These are phyloP conservation scores for Delphinus delphis DNA, from an alignment of 2,113 vertebrate species.

Conservation along the genomic window DNA sequence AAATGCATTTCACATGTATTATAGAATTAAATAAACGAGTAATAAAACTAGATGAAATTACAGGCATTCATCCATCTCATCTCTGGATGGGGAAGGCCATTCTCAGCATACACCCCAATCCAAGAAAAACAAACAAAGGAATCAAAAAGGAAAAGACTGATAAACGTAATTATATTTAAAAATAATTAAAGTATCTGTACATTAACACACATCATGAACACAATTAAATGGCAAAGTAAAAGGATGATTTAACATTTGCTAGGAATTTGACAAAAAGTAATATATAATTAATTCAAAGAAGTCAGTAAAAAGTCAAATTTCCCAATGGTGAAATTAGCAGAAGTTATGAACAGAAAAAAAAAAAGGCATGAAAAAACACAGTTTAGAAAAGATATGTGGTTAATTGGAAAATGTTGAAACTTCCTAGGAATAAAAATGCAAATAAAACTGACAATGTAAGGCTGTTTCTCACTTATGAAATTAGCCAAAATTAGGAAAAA, in stretches of 20 bases:
- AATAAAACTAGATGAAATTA: slow-evolving; percentile 1
- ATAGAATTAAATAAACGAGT: background rate
- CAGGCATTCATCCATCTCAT: background rate
- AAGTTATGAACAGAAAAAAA: background rate
- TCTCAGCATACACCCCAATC: background rate
- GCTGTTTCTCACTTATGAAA: background rate
- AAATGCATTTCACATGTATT: background rate
- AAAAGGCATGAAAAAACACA: background rate
- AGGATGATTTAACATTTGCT: background rate
- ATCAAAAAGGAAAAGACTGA: background rate
- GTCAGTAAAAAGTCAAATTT: background rate
- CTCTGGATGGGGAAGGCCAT: background rate
- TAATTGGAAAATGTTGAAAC: background rate
- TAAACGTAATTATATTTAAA: background rate
- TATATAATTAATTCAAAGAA: slow-evolving; percentile 1
- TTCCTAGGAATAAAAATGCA: background rate
- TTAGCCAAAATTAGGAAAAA: background rate
- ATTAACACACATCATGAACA: background rate
- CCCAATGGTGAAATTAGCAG: background rate
- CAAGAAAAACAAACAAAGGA: background rate
- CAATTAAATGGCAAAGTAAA: slow-evolving; percentile 5
- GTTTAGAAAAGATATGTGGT: background rate
- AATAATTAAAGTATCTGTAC: background rate
- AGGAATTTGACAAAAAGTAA: background rate
- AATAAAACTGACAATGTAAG: background rate